These are phyloP conservation scores for Phalangium opilio DNA, from an alignment of 2,888 invertebrate species.

Conservation along the genomic window DNA sequence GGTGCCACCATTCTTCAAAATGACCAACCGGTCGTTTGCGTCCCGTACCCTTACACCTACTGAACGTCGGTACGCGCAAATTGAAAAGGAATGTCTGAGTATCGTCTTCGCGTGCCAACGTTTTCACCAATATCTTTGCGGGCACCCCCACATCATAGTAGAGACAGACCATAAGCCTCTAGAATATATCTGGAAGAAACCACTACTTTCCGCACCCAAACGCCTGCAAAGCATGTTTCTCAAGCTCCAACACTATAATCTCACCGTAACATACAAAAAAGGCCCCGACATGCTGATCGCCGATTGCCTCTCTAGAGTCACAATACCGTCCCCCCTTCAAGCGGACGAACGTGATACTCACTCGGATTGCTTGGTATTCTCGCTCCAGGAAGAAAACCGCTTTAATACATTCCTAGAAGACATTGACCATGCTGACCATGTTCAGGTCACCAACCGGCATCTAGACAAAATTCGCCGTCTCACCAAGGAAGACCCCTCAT, in stretches of 20 bases:
- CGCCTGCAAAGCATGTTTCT: slow-evolving; percentile 28
- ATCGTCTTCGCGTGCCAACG: slow-evolving; percentile 26
- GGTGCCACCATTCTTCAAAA: slow-evolving; percentile 22
- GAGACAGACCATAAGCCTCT: slow-evolving; percentile 31
- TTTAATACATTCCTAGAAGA: too few relatives aligned
- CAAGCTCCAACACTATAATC: slow-evolving; percentile 4
- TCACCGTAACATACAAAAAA: slow-evolving; percentile 7
- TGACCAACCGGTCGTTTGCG: too few relatives aligned
- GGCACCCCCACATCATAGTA: slow-evolving; percentile 23
- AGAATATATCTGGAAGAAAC: slow-evolving; percentile 26
- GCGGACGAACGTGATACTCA: too few relatives aligned
- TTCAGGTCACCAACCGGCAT: neutral
- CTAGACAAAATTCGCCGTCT: neutral
- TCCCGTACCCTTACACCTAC: slow-evolving; percentile 25
- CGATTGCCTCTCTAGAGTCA: slow-evolving; percentile 16
- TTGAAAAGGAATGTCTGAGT: slow-evolving; percentile 30
- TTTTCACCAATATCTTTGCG: slow-evolving; percentile 26
- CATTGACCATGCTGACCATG: neutral
- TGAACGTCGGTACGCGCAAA: slow-evolving; percentile 28
- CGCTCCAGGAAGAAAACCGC: too few relatives aligned
- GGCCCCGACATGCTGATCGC: slow-evolving; percentile 18
- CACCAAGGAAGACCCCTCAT: neutral
- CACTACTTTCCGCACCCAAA: slow-evolving; percentile 26
- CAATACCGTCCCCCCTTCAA: neutral
- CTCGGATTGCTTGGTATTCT: too few relatives aligned